phyloP scores from a whole-genome alignment of 1,140 invertebrate species.

The Ostrea denselamellosa region DNA sequence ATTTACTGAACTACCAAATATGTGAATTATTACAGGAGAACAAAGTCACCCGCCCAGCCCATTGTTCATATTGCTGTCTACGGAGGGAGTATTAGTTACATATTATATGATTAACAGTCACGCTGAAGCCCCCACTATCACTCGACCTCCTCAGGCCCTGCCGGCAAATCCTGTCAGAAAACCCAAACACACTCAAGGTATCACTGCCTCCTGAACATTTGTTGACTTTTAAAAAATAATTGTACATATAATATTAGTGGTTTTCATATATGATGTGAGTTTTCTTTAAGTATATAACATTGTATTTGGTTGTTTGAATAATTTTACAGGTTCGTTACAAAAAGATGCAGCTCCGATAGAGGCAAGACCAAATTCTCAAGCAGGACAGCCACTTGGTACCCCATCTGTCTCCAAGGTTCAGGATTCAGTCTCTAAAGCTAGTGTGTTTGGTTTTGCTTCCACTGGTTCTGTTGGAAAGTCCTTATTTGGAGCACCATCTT shows the following conservation, averaged over 20 bases:
- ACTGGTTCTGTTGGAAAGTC: conserved; percentile 39
- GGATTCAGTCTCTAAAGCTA: conserved; percentile 16
- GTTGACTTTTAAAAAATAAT: background rate
- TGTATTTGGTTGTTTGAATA: background rate
- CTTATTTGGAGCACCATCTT: background rate
- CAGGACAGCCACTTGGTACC: background rate
- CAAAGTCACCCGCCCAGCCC: conserved; percentile 81
- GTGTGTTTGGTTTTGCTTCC: conserved; percentile 44
- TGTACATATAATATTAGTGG: background rate
- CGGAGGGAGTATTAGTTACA: conserved; percentile 85
- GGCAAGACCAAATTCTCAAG: background rate
- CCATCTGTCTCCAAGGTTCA: conserved; percentile 22
- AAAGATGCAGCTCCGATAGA: conserved; percentile 38
- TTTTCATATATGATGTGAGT: background rate
- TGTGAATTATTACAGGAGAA: conserved; percentile 72
- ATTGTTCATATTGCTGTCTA: conserved; percentile 84
- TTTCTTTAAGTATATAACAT: background rate
- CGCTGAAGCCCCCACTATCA: conserved; percentile 81
- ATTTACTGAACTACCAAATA: background rate
- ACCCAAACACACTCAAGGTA: background rate
- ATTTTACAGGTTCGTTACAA: background rate
- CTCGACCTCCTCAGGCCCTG: conserved; percentile 82
- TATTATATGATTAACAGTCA: conserved; percentile 87
- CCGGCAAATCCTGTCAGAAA: conserved; percentile 72
- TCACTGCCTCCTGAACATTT: background rate